Percentiles rank a stretch among this genome's conserved stretches.
These are phyloP conservation scores for Etheostoma spectabile DNA, from an alignment of 2,113 vertebrate genomes.

Conservation along the genomic window DNA sequence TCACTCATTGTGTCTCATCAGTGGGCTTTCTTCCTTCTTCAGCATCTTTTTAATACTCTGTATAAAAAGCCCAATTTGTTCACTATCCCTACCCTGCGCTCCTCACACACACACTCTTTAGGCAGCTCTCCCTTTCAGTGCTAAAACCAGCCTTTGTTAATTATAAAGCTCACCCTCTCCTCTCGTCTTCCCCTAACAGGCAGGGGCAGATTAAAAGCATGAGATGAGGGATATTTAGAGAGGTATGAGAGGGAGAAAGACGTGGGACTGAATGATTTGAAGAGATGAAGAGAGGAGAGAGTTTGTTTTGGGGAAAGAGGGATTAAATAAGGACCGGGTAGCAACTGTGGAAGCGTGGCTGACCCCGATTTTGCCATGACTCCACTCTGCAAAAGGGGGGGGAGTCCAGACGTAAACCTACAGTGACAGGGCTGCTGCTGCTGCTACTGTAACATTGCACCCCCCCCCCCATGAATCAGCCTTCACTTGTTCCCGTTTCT, in stretches of 20 bases:
- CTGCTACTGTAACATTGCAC: constrained; percentile 51
- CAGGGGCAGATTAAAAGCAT: constrained; percentile 24
- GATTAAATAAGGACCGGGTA: constrained; percentile 36
- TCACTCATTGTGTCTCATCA: constrained; percentile 38
- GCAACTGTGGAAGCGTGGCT: constrained; percentile 47
- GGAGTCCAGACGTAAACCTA: constrained; percentile 67
- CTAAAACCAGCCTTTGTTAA: constrained; percentile 66
- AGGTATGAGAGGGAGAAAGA: constrained; percentile 16
- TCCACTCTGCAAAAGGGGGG: constrained; percentile 46
- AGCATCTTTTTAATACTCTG: constrained; percentile 38
- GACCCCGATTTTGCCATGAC: constrained; percentile 73
- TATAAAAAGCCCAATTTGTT: constrained; percentile 63
- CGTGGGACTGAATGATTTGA: constrained; percentile 15
- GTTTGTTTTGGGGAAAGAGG: constrained; percentile 38
- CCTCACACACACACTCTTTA: constrained; percentile 39
- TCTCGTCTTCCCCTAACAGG: constrained; percentile 43
- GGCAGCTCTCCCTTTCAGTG: constrained; percentile 60
- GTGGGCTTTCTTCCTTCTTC: neutral
- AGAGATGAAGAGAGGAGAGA: constrained; percentile 5
- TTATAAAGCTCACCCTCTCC: constrained; percentile 65
- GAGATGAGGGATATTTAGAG: constrained; percentile 35
- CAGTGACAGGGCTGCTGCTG: constrained; percentile 68
- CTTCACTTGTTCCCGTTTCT: constrained; percentile 28
- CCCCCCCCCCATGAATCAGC: constrained; percentile 63
- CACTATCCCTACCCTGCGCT: constrained; percentile 15